Conservation (phyloP, 35 echinoderm and acorn worm genomes). For the Apostichopus californicus region DNA sequence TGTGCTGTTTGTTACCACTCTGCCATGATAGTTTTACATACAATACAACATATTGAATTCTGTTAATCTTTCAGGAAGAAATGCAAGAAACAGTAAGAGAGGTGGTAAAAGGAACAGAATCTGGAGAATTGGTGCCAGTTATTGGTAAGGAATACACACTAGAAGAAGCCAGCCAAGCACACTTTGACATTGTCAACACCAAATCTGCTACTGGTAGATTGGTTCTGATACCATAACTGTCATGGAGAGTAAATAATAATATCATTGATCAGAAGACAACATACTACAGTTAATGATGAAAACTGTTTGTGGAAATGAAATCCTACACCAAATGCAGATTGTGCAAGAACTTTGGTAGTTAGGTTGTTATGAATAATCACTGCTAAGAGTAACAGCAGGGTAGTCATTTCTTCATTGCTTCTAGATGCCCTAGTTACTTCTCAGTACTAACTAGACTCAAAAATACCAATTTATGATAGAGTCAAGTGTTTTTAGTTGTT, state of each 20-base stretch:
- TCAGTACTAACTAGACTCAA: too few species aligned
- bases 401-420: too few species aligned
- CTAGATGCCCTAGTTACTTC: too few species aligned
- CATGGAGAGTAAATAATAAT: neutral
- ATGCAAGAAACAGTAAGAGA: neutral
- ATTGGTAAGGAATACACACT: constrained; percentile 82
- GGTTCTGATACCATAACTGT: constrained; percentile 60
- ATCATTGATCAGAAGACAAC: too few species aligned
- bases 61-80: constrained; percentile 18
- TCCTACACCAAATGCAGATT: neutral
- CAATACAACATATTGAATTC: neutral
- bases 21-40: neutral
- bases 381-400: too few species aligned
- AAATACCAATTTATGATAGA: too few species aligned
- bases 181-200: constrained; percentile 83
- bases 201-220: constrained; percentile 75
- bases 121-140: constrained; percentile 74
- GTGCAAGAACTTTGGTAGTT: neutral
- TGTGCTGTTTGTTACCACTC: neutral
- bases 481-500: too few species aligned
- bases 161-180: constrained; percentile 72
- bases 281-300: too few species aligned
- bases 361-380: too few species aligned
- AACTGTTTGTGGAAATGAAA: neutral
- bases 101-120: constrained; percentile 67